These are phyloP conservation scores for Mesochorus sp. DNA, from an alignment of 2,888 invertebrate species.

Conservation along the genomic window DNA sequence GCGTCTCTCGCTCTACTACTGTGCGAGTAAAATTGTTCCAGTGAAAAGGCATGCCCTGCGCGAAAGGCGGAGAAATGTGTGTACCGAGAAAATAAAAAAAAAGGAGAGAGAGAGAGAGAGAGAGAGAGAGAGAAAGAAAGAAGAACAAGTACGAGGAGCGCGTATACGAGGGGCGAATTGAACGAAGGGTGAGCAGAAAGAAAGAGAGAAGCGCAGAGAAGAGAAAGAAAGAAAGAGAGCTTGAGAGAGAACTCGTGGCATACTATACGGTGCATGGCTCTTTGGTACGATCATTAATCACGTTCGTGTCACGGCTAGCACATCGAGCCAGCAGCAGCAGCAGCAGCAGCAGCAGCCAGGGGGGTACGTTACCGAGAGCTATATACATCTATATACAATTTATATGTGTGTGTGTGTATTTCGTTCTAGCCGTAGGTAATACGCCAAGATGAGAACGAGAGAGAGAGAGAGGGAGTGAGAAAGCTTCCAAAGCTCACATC, in stretches of 20 bases:
- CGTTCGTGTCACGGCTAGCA: conserved; percentile 81
- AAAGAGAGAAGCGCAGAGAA: conserved; percentile 54
- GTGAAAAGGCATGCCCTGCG: conserved; percentile 57
- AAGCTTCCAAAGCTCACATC: conserved; percentile 54
- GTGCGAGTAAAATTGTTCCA: conserved; percentile 45
- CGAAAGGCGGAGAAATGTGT: conserved; percentile 59
- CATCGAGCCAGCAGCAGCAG: conserved; percentile 75
- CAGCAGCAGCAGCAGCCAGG: conserved; percentile 28
- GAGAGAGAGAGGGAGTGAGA: conserved; percentile 54
- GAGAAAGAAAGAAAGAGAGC: conserved; percentile 38
- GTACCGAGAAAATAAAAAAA: conserved; percentile 48
- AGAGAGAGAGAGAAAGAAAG: conserved; percentile 3
- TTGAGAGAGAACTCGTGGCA: conserved; percentile 56
- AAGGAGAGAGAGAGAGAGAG: conserved; percentile 15
- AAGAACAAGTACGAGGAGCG: conserved; percentile 68
- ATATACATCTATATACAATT: conserved; percentile 66
- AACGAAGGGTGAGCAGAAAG: conserved; percentile 55
- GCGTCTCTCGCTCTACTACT: conserved; percentile 50
- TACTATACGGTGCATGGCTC: conserved; percentile 76
- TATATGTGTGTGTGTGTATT: conserved; percentile 42
- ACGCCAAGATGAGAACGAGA: conserved; percentile 56
- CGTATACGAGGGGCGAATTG: conserved; percentile 55
- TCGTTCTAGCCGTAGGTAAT: conserved; percentile 51
- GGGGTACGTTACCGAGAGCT: conserved; percentile 80
- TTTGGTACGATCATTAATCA: conserved; percentile 81